phyloP scores from a whole-genome alignment of 2,113 vertebrate genomes.

The Tenebrosternarchus preto region DNA sequence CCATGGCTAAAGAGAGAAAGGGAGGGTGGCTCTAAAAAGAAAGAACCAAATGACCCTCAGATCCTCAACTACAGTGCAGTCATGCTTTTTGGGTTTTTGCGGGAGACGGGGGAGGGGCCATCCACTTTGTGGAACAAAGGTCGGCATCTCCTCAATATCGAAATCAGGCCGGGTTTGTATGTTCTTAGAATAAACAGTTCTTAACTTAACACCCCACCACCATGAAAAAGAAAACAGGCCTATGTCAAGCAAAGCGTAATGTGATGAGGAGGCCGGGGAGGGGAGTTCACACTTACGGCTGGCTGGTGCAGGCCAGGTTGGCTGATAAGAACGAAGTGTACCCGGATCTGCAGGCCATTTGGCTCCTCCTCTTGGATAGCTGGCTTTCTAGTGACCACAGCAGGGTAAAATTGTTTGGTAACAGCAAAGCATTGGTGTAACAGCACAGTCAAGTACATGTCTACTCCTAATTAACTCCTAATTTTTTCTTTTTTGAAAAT shows the following conservation, averaged over 20 bases:
- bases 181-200: slow-evolving; percentile 24
- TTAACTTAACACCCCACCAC: not conserved
- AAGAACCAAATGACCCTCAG: slow-evolving; percentile 14
- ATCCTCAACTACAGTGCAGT: slow-evolving; percentile 39
- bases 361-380: slow-evolving; percentile 10
- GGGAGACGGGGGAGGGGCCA: slow-evolving; percentile 20
- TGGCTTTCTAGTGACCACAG: slow-evolving; percentile 18
- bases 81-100: too few relatives aligned
- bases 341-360: slow-evolving; percentile 9
- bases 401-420: slow-evolving; percentile 5
- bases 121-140: slow-evolving; percentile 28
- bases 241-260: slow-evolving; percentile 31
- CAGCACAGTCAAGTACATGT: not conserved
- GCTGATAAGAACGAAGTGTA: slow-evolving; percentile 10
- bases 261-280: not conserved
- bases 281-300: not conserved
- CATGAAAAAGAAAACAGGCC: not conserved
- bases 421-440: not conserved
- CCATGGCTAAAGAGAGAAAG: slow-evolving; percentile 18
- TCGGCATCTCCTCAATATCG: slow-evolving; percentile 13
- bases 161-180: slow-evolving; percentile 15
- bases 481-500: too few relatives aligned
- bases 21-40: not conserved
- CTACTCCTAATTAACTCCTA: not conserved
- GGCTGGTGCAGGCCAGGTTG: not conserved